Conservation (phyloP, 2,797 vertebrate species). For the Betta splendens region DNA sequence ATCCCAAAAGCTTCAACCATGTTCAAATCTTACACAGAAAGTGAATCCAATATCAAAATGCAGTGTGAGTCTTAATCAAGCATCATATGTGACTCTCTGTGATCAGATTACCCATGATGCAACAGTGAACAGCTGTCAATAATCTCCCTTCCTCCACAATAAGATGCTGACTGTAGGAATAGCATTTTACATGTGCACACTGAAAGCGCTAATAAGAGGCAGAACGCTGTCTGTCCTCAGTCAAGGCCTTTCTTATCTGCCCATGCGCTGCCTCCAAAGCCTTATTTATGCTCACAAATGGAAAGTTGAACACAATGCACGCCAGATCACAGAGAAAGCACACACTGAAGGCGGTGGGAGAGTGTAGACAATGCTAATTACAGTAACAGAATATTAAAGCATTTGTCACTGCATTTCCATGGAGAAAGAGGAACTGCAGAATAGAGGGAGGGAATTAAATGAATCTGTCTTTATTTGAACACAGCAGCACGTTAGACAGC, state of each 20-base stretch:
- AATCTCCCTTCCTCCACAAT: conserved; percentile 1
- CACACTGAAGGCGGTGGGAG: background rate
- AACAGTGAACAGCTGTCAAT: too few relatives aligned
- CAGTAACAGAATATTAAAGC: conserved; percentile 13
- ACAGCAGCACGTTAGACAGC: background rate
- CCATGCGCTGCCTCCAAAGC: conserved; percentile 9
- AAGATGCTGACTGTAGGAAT: background rate
- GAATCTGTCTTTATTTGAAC: conserved; percentile 16
- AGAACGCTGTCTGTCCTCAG: background rate
- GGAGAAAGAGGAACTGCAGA: background rate
- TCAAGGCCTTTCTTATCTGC: conserved; percentile 27
- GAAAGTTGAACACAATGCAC: conserved; percentile 17
- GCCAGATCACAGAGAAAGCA: conserved; percentile 4
- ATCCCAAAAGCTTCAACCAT: background rate
- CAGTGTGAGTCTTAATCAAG: too few relatives aligned
- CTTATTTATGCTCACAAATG: background rate
- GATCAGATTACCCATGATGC: too few relatives aligned
- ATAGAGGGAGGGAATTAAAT: background rate
- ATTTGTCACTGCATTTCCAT: conserved; percentile 12
- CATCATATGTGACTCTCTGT: too few relatives aligned
- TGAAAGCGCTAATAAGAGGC: background rate
- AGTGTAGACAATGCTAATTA: conserved; percentile 9
- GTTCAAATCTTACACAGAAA: background rate
- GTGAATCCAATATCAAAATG: too few relatives aligned
- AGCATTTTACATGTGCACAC: background rate